These are phyloP conservation scores for Crambe crambe DNA, from an alignment of 37 sponge, comb jelly and placozoan species.

Conservation along the genomic window DNA sequence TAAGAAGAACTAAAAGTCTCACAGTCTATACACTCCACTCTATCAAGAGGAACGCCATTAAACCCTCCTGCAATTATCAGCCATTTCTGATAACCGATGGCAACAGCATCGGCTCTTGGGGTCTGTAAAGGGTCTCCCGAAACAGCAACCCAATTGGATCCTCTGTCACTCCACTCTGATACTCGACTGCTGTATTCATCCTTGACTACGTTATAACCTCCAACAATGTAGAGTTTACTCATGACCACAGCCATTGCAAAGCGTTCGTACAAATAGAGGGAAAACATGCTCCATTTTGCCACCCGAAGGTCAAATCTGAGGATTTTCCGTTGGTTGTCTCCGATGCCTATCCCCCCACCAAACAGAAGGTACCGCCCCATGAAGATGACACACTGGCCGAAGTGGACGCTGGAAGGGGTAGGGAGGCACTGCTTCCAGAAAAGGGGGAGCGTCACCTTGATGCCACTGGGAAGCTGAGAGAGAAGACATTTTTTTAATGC, in stretches of 20 bases:
- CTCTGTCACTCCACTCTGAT: slow-evolving; percentile 8
- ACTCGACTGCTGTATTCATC: slow-evolving; percentile 36
- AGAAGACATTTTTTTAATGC: no score
- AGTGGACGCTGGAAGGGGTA: background rate
- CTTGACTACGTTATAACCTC: slow-evolving; percentile 22
- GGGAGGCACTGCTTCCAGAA: slow-evolving; percentile 1
- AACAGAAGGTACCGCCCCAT: slow-evolving; percentile 8
- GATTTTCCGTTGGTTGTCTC: slow-evolving; percentile 17
- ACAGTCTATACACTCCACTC: slow-evolving; percentile 23
- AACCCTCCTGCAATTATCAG: slow-evolving; percentile 53
- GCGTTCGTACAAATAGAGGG: background rate
- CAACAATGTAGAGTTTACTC: slow-evolving; percentile 24
- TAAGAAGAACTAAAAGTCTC: background rate
- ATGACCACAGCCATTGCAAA: slow-evolving; percentile 40
- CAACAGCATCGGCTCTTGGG: slow-evolving; percentile 18
- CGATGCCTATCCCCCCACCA: slow-evolving; percentile 23
- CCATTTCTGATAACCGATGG: slow-evolving; percentile 9
- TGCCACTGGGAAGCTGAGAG: slow-evolving; percentile 25
- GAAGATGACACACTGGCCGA: slow-evolving; percentile 30
- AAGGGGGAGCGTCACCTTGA: slow-evolving; percentile 15
- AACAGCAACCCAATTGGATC: slow-evolving; percentile 10
- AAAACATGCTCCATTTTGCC: background rate
- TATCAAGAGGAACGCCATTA: slow-evolving; percentile 2
- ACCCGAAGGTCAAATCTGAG: slow-evolving; percentile 10
- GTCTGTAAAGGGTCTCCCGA: slow-evolving; percentile 1